Conservation (phyloP, 2,888 invertebrate species). For the Euplexia lucipara region DNA sequence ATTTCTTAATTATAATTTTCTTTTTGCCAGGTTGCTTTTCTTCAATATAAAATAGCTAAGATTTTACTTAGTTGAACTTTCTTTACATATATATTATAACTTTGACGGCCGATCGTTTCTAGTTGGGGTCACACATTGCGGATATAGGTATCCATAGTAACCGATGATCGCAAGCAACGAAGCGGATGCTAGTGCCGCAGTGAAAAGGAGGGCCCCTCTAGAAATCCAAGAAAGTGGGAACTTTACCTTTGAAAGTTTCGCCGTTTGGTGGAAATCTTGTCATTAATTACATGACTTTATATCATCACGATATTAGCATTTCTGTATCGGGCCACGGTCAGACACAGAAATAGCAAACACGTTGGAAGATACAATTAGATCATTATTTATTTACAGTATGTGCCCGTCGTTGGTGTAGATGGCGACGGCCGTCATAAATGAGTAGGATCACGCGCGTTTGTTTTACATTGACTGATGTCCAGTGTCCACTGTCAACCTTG, state of each 20-base stretch:
- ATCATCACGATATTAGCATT: constrained; percentile 26
- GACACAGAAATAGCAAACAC: constrained; percentile 83
- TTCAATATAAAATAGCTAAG: constrained; percentile 4
- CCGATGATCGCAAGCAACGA: constrained; percentile 69
- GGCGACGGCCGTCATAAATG: constrained; percentile 75
- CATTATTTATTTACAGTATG: constrained; percentile 89
- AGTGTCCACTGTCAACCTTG: constrained; percentile 80
- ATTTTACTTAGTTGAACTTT: neutral
- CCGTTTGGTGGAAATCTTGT: constrained; percentile 55
- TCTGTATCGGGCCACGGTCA: constrained; percentile 67
- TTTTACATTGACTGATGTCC: constrained; percentile 76
- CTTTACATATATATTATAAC: constrained; percentile 37
- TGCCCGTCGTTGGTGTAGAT: constrained; percentile 67
- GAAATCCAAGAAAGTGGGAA: constrained; percentile 85
- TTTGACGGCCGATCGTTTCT: constrained; percentile 57
- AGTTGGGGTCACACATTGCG: constrained; percentile 67
- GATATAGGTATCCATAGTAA: constrained; percentile 75
- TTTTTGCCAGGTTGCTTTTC: neutral
- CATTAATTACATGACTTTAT: constrained; percentile 39
- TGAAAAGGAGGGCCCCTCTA: constrained; percentile 83
- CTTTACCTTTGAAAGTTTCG: constrained; percentile 62
- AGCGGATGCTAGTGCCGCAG: constrained; percentile 72
- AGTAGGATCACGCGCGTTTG: constrained; percentile 74
- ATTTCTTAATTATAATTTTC: constrained; percentile 16
- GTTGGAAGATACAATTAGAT: constrained; percentile 86